Conservation (phyloP, 2,797 vertebrate species). For the Sebastes iracundus region DNA sequence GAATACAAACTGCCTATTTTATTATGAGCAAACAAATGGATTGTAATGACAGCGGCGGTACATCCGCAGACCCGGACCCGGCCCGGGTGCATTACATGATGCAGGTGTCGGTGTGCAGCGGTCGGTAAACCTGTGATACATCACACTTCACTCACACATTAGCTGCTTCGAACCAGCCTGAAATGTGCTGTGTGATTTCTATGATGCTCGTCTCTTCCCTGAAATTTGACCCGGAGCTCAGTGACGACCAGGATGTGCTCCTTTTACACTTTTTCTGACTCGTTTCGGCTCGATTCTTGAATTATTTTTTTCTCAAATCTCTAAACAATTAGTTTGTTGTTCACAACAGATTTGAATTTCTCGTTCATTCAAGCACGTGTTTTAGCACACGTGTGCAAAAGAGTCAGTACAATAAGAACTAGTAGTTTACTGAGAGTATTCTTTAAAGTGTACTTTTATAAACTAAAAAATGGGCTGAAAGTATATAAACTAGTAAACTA, state of each 20-base stretch:
- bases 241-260: background rate
- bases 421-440: background rate
- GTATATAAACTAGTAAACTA: too few species aligned
- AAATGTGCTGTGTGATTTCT: background rate
- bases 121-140: background rate
- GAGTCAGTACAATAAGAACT: background rate
- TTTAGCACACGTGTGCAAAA: background rate
- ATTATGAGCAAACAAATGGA: constrained; percentile 72
- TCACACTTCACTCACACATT: background rate
- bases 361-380: background rate
- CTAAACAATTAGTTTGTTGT: background rate
- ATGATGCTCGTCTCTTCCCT: background rate
- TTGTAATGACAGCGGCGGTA: constrained; percentile 58
- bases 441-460: too few species aligned
- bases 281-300: background rate
- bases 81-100: constrained; percentile 47
- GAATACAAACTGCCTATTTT: constrained; percentile 27
- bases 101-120: background rate
- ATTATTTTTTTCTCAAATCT: background rate
- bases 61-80: constrained; percentile 4
- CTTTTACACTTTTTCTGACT: background rate
- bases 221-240: background rate
- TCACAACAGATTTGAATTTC: background rate
- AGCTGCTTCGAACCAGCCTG: background rate
- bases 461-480: too few species aligned